phyloP scores from a whole-genome alignment of 2,113 vertebrate species.

The Psittacula cyanocephala region DNA sequence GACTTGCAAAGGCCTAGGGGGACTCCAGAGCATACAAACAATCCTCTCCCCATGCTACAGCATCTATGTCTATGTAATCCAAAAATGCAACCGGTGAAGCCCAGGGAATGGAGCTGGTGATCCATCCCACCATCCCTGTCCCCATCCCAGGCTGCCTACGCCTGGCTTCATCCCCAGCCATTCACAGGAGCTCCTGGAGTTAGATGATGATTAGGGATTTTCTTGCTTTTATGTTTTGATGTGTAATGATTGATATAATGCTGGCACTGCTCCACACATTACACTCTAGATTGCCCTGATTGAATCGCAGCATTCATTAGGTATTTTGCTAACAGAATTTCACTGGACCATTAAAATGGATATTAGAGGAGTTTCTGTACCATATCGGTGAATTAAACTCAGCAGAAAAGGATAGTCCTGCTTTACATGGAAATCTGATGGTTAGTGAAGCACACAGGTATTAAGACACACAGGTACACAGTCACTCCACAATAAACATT shows the following conservation, averaged over 20 bases:
- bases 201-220: not conserved
- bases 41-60: not conserved
- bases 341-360: conserved; percentile 8
- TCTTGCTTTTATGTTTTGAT: not conserved
- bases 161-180: not conserved
- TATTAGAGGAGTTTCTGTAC: not conserved
- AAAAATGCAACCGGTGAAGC: not conserved
- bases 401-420: not conserved
- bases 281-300: conserved; percentile 16
- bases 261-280: not conserved
- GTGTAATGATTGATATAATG: conserved; percentile 34
- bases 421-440: not conserved
- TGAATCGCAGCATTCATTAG: conserved; percentile 2
- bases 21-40: not conserved
- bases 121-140: not conserved
- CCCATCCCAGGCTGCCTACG: not conserved
- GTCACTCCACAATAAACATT: not conserved
- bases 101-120: not conserved
- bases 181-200: not conserved
- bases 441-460: not conserved
- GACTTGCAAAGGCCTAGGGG: not conserved
- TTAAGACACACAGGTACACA: not conserved
- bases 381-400: not conserved
- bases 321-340: conserved; percentile 23
- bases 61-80: not conserved